Base-by-base conservation (phyloP, 1,140 invertebrate species). In the Hormaphis cornu region DNA sequence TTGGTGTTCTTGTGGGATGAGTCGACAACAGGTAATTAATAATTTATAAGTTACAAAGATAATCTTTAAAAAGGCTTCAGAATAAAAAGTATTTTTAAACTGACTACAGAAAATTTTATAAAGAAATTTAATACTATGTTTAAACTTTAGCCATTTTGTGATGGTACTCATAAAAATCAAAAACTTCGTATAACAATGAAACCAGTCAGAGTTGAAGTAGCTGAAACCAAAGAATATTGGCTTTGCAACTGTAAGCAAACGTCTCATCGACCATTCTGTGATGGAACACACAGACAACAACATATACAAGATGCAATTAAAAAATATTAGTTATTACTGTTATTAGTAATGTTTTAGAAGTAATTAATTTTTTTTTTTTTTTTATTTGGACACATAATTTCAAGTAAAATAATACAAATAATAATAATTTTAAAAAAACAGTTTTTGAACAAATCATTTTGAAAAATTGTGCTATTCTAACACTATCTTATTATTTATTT, bases 221-320 rank as follows among this genome's bases (percentile, higher is more conserved):
- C 86, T 53, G 87, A 96, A 81, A 89, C 88, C 0, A 94, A 94
- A 78, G 90, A 96, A 16, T 97, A 97, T 76, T 98, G 93, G 92
- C 81, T 99, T 4, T 99, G 97, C 78, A 97, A 97, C 77, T 99
- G 97, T 77, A 99, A 99, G 78, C 95, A 98, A 78, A 96, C 95
- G 3, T 83, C 84, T 48, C 90, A 95, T 75, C 82, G 92, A 74
- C 97, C 97, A 9, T 98, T 98, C 78, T 99, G 97, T 83, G 97
- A 99, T 83, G 96, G 96, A 24, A 89, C 93, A 26, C 96, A 98
- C 78, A 89, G 89, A 78, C 79, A 80, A 59, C 79, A 83, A 63
- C 81, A 86, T 44, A 84, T 92, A 70, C 86, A 89, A 76, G 71
- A 70, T 22, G 56, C 70, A 52, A 63, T 59, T 22, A 71, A 54